A percentile compares a stretch with the other conserved stretches of the same genome.
These are phyloP conservation scores for Volucella bombylans DNA, from an alignment of 2,888 invertebrate species.

Conservation along the genomic window DNA sequence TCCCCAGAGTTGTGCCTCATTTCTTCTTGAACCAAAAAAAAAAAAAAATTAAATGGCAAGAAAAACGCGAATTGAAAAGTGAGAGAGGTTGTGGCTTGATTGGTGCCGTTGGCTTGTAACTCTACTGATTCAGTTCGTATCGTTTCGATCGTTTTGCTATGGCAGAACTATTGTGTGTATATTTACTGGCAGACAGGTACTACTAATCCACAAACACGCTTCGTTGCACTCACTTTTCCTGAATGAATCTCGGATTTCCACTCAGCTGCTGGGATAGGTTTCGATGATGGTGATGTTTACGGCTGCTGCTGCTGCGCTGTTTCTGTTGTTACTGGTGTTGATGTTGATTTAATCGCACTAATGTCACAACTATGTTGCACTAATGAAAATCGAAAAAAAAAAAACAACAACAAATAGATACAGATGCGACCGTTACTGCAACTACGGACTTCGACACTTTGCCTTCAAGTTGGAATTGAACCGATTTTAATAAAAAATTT, in stretches of 20 bases:
- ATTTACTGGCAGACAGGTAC: slow-evolving; percentile 57
- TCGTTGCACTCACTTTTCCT: slow-evolving; percentile 72
- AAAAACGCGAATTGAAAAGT: slow-evolving; percentile 65
- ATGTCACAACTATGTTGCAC: slow-evolving; percentile 18
- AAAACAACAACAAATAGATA: slow-evolving; percentile 24
- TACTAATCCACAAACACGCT: slow-evolving; percentile 69
- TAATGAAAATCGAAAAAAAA: not conserved
- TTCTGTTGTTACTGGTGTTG: slow-evolving; percentile 14
- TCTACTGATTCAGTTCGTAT: slow-evolving; percentile 13
- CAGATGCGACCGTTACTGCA: not conserved
- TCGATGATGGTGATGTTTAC: slow-evolving; percentile 2
- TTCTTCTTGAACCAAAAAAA: slow-evolving; percentile 38
- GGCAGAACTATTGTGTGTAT: slow-evolving; percentile 17
- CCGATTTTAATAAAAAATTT: slow-evolving; percentile 31
- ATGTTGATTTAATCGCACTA: slow-evolving; percentile 19
- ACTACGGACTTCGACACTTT: not conserved
- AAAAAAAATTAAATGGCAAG: slow-evolving; percentile 54
- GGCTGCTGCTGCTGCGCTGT: slow-evolving; percentile 13
- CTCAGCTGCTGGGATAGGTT: slow-evolving; percentile 46
- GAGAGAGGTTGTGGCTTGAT: slow-evolving; percentile 66
- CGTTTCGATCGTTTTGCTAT: slow-evolving; percentile 2
- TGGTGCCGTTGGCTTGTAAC: slow-evolving; percentile 24
- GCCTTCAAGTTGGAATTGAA: not conserved
- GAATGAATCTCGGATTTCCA: slow-evolving; percentile 65
- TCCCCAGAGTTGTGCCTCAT: not conserved